phyloP scores from a whole-genome alignment of 1,140 invertebrate genomes.

The Pinna nobilis region DNA sequence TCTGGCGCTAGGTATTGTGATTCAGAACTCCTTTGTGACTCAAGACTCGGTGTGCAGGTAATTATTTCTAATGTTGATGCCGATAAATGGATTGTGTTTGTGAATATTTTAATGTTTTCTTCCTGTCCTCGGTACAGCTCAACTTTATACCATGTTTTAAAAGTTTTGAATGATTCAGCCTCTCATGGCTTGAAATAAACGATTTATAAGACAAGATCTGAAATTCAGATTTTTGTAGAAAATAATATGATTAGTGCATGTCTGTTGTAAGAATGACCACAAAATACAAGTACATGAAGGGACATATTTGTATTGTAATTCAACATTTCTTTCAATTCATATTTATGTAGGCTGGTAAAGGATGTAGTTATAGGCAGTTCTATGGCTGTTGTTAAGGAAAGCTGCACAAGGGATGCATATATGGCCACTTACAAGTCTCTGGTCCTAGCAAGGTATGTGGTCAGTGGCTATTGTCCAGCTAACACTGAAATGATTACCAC shows the following conservation, averaged over 20 bases:
- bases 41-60: slow-evolving; percentile 5
- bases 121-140: background rate
- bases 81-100: background rate
- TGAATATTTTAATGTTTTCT: background rate
- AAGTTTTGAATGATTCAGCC: background rate
- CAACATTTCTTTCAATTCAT: no score
- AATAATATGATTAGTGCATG: no score
- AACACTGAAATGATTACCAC: background rate
- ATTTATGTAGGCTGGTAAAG: no score
- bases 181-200: no score
- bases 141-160: background rate
- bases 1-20: slow-evolving; percentile 6
- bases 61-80: no score
- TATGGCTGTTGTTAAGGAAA: no score
- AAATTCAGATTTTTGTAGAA: no score
- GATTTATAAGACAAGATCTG: no score
- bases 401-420: background rate
- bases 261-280: no score
- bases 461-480: slow-evolving; percentile 1
- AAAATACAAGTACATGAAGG: no score
- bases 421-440: slow-evolving; percentile 7
- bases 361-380: no score
- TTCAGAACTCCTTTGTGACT: slow-evolving; percentile 1
- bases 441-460: background rate
- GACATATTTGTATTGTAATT: no score